Conservation (phyloP, 2,113 vertebrate genomes). For the Chaetorhynchus papuensis region DNA sequence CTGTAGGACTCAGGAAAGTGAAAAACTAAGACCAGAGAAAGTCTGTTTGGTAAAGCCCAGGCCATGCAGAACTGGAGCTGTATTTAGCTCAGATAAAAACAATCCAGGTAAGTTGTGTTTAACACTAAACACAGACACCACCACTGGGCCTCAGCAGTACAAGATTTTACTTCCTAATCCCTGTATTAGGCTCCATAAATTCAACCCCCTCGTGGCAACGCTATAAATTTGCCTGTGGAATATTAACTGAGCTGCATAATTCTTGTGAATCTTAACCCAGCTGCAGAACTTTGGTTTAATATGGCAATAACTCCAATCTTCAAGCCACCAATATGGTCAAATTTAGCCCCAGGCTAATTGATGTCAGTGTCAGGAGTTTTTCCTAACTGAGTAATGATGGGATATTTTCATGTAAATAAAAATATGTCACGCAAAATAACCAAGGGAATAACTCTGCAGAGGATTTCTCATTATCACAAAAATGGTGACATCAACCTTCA, state of each 20-base stretch:
- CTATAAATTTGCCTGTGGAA: neutral
- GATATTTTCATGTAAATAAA: neutral
- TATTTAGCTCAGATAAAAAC: neutral
- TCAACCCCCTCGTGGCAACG: neutral
- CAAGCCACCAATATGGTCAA: neutral
- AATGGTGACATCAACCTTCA: neutral
- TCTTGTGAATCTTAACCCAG: neutral
- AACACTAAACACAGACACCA: neutral
- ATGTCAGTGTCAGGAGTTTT: neutral
- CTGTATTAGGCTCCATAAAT: neutral
- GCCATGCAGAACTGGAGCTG: neutral
- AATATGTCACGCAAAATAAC: accelerated
- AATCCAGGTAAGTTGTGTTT: neutral
- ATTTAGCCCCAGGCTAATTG: neutral
- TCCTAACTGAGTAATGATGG: neutral
- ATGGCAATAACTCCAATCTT: neutral
- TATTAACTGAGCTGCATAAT: neutral
- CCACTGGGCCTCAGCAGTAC: neutral
- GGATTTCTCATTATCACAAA: neutral
- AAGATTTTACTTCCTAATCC: neutral
- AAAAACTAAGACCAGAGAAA: neutral
- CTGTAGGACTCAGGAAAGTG: neutral
- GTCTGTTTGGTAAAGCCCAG: neutral
- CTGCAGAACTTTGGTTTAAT: neutral
- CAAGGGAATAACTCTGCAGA: neutral